These are phyloP conservation scores for Hepsetus odoe DNA, from an alignment of 2,113 vertebrate species.

Conservation along the genomic window DNA sequence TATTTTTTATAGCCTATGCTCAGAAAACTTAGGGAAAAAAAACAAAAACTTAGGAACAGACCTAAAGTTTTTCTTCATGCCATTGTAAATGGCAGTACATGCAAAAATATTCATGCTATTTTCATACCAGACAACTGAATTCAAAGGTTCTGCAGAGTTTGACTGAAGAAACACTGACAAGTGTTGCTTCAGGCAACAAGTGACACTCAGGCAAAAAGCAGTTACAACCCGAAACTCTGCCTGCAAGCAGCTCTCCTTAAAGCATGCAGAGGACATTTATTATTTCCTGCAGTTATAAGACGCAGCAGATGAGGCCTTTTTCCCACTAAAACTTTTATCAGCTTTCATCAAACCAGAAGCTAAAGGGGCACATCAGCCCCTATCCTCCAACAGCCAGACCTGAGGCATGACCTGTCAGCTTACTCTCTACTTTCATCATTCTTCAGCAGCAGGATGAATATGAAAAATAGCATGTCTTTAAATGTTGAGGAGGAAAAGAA, in stretches of 20 bases:
- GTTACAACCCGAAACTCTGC: conserved; percentile 34
- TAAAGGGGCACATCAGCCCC: conserved; percentile 41
- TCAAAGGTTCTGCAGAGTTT: not conserved
- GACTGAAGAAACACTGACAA: conserved; percentile 5
- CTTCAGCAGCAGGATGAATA: conserved; percentile 54
- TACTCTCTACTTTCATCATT: conserved; percentile 53
- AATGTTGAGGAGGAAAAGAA: conserved; percentile 61
- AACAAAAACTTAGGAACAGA: not conserved
- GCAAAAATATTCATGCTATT: conserved; percentile 1
- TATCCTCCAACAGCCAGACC: conserved; percentile 35
- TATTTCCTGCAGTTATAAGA: conserved; percentile 45
- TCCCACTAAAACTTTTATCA: conserved; percentile 53
- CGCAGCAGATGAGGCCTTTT: conserved; percentile 37
- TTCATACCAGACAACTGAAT: conserved; percentile 2
- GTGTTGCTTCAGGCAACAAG: conserved; percentile 21
- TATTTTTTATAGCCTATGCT: not conserved
- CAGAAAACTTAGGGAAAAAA: not conserved
- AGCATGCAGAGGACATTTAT: conserved; percentile 41
- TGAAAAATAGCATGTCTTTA: conserved; percentile 67
- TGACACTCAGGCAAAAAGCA: conserved; percentile 31
- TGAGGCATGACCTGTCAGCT: conserved; percentile 43
- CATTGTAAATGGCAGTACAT: conserved; percentile 2
- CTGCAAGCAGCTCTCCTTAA: conserved; percentile 36
- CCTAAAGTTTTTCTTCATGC: not conserved
- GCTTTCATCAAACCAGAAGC: conserved; percentile 52